These are phyloP conservation scores for Corythoichthys intestinalis DNA, from an alignment of 2,113 vertebrate genomes.

Conservation along the genomic window DNA sequence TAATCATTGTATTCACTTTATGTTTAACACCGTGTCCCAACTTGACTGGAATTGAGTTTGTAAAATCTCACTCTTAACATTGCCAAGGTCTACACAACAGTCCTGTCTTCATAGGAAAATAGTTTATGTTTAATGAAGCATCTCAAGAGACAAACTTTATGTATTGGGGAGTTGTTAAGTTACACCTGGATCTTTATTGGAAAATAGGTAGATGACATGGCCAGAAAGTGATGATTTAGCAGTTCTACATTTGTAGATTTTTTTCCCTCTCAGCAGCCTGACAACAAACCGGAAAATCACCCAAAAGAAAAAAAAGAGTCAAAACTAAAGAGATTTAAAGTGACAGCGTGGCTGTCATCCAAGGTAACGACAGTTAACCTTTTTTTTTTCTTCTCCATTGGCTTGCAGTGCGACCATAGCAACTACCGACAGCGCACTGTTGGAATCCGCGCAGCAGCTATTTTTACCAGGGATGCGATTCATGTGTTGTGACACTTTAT, in stretches of 20 bases:
- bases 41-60: too few relatives aligned
- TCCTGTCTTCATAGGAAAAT: too few relatives aligned
- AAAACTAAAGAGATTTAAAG: constrained; percentile 8
- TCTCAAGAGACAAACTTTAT: too few relatives aligned
- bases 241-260: neutral
- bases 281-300: neutral
- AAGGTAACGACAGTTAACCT: constrained; percentile 30
- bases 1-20: too few relatives aligned
- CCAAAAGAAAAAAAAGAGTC: neutral
- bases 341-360: constrained; percentile 15
- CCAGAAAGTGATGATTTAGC: neutral
- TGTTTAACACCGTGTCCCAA: too few relatives aligned
- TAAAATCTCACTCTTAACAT: too few relatives aligned
- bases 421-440: constrained; percentile 33
- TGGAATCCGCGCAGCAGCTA: constrained; percentile 32
- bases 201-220: neutral
- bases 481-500: constrained; percentile 4
- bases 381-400: constrained; percentile 11
- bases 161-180: too few relatives aligned
- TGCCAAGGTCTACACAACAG: too few relatives aligned
- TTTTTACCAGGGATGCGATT: constrained; percentile 28
- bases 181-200: neutral
- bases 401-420: constrained; percentile 36
- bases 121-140: too few relatives aligned
- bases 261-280: neutral